Conservation (phyloP, 2,113 vertebrate genomes). For the Dasypus novemcinctus region DNA sequence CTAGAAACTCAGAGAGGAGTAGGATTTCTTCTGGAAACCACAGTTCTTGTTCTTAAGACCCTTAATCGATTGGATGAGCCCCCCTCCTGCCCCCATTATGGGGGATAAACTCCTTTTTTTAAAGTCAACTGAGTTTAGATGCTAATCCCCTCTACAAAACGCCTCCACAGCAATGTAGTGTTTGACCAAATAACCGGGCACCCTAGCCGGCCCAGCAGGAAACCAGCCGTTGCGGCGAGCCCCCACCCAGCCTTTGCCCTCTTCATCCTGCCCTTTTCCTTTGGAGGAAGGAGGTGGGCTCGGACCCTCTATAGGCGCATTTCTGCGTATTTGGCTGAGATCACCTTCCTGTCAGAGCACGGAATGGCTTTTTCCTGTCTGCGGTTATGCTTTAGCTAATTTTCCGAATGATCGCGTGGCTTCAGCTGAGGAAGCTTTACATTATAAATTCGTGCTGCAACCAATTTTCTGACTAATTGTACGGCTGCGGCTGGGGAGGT, state of each 20-base stretch:
- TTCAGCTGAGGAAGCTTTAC: neutral
- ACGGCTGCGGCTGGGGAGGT: neutral
- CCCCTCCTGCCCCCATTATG: too few species aligned
- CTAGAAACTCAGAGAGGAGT: too few species aligned
- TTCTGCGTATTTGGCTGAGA: rapidly evolving
- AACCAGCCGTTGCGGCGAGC: neutral
- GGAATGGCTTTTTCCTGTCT: neutral
- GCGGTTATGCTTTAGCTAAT: neutral
- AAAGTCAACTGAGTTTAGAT: too few species aligned
- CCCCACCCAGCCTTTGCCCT: rapidly evolving
- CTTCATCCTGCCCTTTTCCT: neutral
- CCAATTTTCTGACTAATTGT: neutral
- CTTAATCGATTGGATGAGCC: too few species aligned
- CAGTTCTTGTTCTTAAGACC: too few species aligned
- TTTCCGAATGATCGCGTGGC: neutral
- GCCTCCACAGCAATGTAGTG: too few species aligned
- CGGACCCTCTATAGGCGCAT: rapidly evolving
- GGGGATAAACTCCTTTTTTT: too few species aligned
- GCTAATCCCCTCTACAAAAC: too few species aligned
- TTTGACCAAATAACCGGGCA: too few species aligned
- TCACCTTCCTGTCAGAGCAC: rapidly evolving
- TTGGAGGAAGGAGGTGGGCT: rapidly evolving
- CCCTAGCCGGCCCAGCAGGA: too few species aligned
- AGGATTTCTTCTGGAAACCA: too few species aligned
- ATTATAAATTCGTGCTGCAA: neutral